phyloP scores from a whole-genome alignment of 1,140 invertebrate genomes.

The Venustaconcha ellipsiformis region DNA sequence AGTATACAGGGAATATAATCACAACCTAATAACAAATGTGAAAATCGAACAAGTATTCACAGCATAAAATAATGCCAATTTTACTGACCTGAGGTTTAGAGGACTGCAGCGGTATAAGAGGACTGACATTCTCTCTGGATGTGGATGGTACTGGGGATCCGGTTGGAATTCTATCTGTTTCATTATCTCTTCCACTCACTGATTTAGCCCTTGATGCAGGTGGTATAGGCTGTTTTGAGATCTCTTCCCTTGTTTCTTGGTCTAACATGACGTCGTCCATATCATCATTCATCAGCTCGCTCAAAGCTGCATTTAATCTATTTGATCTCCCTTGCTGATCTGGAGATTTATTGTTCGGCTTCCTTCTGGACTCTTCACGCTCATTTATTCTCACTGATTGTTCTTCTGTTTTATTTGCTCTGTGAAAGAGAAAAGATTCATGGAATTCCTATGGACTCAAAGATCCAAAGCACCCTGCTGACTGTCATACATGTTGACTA shows the following conservation, averaged over 20 bases:
- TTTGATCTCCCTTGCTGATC: constrained; percentile 33
- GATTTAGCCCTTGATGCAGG: neutral
- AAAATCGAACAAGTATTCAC: too few species aligned
- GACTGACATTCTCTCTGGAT: constrained; percentile 28
- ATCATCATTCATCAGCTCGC: constrained; percentile 48
- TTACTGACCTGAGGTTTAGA: constrained; percentile 22
- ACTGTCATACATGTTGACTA: too few species aligned
- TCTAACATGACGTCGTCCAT: constrained; percentile 38
- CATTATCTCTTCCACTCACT: constrained; percentile 4
- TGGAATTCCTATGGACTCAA: neutral
- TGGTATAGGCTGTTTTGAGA: neutral
- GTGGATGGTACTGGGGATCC: constrained; percentile 9
- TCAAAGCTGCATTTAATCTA: constrained; percentile 49
- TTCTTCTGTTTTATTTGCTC: neutral
- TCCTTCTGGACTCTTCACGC: neutral
- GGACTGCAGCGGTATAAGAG: constrained; percentile 39
- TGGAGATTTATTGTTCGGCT: neutral
- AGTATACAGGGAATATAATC: too few species aligned
- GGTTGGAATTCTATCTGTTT: neutral
- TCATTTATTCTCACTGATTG: neutral
- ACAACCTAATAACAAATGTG: too few species aligned
- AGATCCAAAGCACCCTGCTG: neutral
- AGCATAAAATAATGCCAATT: neutral
- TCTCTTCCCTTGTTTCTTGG: constrained; percentile 21
- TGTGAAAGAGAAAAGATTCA: neutral